Evolutionary conservation across 1,140 invertebrate species (phyloP), one percentile per base, ranked within the genome.

Genomic region (Heliconius hewitsoni): DNA sequence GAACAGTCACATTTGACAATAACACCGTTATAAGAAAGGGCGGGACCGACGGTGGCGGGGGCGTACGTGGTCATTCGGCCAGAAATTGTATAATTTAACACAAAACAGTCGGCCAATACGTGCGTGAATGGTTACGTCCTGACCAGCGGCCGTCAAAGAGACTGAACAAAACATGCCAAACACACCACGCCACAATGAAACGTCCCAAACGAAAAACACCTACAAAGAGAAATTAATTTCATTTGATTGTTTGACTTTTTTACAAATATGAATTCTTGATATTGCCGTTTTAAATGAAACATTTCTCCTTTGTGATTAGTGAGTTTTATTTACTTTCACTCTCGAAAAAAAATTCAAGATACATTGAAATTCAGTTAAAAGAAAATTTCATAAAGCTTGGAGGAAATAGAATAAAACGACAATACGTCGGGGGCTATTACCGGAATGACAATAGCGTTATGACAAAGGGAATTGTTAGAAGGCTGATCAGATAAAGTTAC

Each of bases 91-190:
- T 86, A 91, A 92, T 92, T 92, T 91, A 79, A 85, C 81, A 84
- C 87, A 89, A 90, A 91, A 92, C 91, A 88, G 86, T 81, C 76
- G 80, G 2, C 77, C 79, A 81, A 83, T 85, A 82, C 81, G 73
- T 82, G 80, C 85, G 83, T 89, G 87, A 91, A 92, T 90, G 81
- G 89, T 80, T 84, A 82, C 83, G 89, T 90, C 89, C 87, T 77
- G 83, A 86, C 82, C 90, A 89, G 85, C 84, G 78, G 81, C 78
- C 86, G 84, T 90, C 91, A 90, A 85, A 89, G 80, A 86, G 82
- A 86, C 79, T 71, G 83, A 91, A 94, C 92, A 94, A 94, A 93
- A 89, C 87, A 77, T 91, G 93, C 88, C 93, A 94, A 92, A 92
- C 86, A 84, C 93, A 93, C 81, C 80, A 78, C 78, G 83, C 85